phyloP scores from a whole-genome alignment of 1,140 invertebrate species.

The Adoxophyes honmai region DNA sequence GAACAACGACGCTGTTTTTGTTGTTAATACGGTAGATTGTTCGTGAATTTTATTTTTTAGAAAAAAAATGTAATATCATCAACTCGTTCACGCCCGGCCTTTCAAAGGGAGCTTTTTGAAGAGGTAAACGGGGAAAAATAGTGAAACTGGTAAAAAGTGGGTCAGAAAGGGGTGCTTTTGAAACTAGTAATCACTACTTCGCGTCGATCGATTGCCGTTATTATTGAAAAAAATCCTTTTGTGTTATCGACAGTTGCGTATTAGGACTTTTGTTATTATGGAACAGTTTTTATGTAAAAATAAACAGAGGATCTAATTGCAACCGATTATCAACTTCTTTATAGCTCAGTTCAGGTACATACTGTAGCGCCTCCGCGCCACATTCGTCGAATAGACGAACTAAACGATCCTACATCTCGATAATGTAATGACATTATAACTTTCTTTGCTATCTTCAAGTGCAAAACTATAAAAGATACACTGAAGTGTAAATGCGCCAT shows the following conservation, averaged over 20 bases:
- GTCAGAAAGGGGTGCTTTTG: slow-evolving; percentile 74
- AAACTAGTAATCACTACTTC: slow-evolving; percentile 72
- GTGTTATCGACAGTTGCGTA: slow-evolving; percentile 46
- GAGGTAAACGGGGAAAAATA: slow-evolving; percentile 64
- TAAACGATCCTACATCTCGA: too few species aligned
- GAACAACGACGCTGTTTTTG: slow-evolving; percentile 68
- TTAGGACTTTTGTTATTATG: slow-evolving; percentile 39
- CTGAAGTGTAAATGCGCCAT: too few species aligned
- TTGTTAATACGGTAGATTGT: slow-evolving; percentile 74
- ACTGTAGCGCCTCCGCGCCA: too few species aligned
- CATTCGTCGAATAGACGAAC: too few species aligned
- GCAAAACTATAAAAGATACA: too few species aligned
- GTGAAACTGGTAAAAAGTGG: slow-evolving; percentile 74
- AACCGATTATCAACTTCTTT: slow-evolving; percentile 1
- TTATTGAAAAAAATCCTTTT: slow-evolving; percentile 61
- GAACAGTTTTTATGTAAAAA: slow-evolving; percentile 25
- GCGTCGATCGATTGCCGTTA: slow-evolving; percentile 72
- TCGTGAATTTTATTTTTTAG: slow-evolving; percentile 70
- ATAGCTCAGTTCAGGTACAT: too few species aligned
- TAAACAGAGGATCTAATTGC: slow-evolving; percentile 28
- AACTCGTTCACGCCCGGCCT: slow-evolving; percentile 76
- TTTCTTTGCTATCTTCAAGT: too few species aligned
- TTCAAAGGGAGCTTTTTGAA: slow-evolving; percentile 71
- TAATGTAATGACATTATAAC: too few species aligned
- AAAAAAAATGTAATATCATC: slow-evolving; percentile 76